Percentiles rank a stretch among this genome's conserved stretches.
These are phyloP conservation scores for Neodontobutis hainanensis DNA, from an alignment of 2,113 vertebrate species.

Conservation along the genomic window DNA sequence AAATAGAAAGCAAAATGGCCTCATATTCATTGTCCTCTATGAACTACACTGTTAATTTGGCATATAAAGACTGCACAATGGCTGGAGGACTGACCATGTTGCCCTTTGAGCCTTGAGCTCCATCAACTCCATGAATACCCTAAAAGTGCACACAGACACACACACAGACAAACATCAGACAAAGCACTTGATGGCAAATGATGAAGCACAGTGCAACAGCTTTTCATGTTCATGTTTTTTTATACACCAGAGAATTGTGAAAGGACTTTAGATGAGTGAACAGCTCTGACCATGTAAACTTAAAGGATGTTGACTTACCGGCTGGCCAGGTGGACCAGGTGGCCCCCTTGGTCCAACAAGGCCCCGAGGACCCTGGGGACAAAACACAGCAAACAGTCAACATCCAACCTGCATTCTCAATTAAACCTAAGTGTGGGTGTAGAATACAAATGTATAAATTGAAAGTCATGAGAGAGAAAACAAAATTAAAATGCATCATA, in stretches of 20 bases:
- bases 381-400: slow-evolving; percentile 63
- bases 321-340: slow-evolving; percentile 81
- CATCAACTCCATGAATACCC: slow-evolving; percentile 85
- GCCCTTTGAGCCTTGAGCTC: slow-evolving; percentile 86
- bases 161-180: slow-evolving; percentile 10
- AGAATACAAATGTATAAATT: slow-evolving; percentile 60
- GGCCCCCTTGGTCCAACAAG: slow-evolving; percentile 84
- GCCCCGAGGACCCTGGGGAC: slow-evolving; percentile 84
- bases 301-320: slow-evolving; percentile 70
- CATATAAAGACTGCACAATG: not conserved
- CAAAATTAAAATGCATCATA: slow-evolving; percentile 11
- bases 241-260: not conserved
- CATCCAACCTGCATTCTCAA: slow-evolving; percentile 33
- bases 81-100: slow-evolving; percentile 82
- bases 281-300: slow-evolving; percentile 40
- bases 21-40: not conserved
- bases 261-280: slow-evolving; percentile 33
- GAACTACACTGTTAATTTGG: not conserved
- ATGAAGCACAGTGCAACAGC: slow-evolving; percentile 1
- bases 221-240: not conserved
- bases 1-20: slow-evolving; percentile 15
- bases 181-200: not conserved
- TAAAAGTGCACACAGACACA: slow-evolving; percentile 49
- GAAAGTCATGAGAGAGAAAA: slow-evolving; percentile 19
- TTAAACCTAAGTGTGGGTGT: slow-evolving; percentile 35